These are phyloP conservation scores for Girardinichthys multiradiatus DNA, from an alignment of 2,113 vertebrate species.

Conservation along the genomic window DNA sequence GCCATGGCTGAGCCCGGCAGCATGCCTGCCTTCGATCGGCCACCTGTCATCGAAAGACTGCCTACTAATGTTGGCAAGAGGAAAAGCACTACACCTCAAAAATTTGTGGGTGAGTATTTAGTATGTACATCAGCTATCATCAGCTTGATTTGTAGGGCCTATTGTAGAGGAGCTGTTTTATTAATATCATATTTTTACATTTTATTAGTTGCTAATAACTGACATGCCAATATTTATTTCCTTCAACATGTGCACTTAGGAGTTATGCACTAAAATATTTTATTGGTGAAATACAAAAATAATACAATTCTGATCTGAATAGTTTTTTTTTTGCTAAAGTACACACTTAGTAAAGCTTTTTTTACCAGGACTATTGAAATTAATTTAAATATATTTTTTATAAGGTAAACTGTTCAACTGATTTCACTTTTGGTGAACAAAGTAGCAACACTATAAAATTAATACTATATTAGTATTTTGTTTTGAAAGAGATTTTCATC, in stretches of 20 bases:
- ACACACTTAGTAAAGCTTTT: background rate
- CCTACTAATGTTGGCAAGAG: slow-evolving; percentile 95
- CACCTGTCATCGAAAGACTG: slow-evolving; percentile 96
- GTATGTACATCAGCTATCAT: background rate
- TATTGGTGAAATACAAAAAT: background rate
- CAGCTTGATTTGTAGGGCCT: background rate
- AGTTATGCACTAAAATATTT: background rate
- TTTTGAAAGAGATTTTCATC: background rate
- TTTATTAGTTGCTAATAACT: background rate
- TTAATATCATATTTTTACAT: background rate
- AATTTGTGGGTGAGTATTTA: slow-evolving; percentile 94
- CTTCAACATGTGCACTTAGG: background rate
- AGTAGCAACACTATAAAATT: background rate
- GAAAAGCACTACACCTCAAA: slow-evolving; percentile 99
- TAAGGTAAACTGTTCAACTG: background rate
- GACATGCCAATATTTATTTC: background rate
- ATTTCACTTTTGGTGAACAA: background rate
- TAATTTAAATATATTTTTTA: background rate
- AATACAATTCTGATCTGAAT: background rate
- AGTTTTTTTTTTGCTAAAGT: background rate
- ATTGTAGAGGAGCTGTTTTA: background rate
- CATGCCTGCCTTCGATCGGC: slow-evolving; percentile 92
- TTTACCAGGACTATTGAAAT: background rate
- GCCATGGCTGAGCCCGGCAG: slow-evolving; percentile 87
- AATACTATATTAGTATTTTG: background rate